Evolutionary conservation across 1,140 invertebrate species (phyloP).

Genomic region (Drosophila mauritiana): DNA sequence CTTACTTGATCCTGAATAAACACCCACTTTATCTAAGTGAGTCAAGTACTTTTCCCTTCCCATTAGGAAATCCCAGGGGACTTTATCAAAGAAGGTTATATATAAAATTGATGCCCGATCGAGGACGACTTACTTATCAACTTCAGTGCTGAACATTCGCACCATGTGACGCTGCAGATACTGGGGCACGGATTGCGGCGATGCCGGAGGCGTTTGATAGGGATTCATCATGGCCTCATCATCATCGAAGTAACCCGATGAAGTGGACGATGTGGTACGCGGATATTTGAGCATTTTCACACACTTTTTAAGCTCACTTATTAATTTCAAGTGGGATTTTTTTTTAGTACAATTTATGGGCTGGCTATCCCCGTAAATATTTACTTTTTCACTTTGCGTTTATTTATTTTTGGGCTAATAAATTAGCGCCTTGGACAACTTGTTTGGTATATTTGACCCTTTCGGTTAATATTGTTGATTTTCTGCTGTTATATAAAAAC

Average conservation of each 20-base stretch:
- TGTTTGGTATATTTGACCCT: slow-evolving; percentile 18
- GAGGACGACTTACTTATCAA: slow-evolving; percentile 69
- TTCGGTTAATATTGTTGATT: slow-evolving; percentile 8
- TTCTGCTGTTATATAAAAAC: slow-evolving; percentile 54
- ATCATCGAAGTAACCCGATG: slow-evolving; percentile 79
- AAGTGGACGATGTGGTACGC: slow-evolving; percentile 75
- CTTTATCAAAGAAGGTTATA: neutral
- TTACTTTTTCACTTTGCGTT: slow-evolving; percentile 22
- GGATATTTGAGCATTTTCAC: slow-evolving; percentile 79
- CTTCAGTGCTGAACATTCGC: slow-evolving; percentile 83
- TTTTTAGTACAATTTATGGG: slow-evolving; percentile 10
- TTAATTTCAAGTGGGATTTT: slow-evolving; percentile 9
- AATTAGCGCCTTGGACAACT: slow-evolving; percentile 15
- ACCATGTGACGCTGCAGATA: slow-evolving; percentile 81
- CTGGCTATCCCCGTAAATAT: slow-evolving; percentile 15
- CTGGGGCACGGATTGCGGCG: slow-evolving; percentile 69
- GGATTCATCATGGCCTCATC: slow-evolving; percentile 76
- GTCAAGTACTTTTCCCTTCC: neutral
- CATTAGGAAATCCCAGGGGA: neutral
- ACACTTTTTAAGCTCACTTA: slow-evolving; percentile 1
- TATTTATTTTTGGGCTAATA: slow-evolving; percentile 25
- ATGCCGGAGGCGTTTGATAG: slow-evolving; percentile 76
- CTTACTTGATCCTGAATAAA: neutral
- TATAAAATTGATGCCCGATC: neutral
- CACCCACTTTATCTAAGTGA: no score